phyloP scores from a whole-genome alignment of 2,113 vertebrate species.

The Heterochromis multidens region DNA sequence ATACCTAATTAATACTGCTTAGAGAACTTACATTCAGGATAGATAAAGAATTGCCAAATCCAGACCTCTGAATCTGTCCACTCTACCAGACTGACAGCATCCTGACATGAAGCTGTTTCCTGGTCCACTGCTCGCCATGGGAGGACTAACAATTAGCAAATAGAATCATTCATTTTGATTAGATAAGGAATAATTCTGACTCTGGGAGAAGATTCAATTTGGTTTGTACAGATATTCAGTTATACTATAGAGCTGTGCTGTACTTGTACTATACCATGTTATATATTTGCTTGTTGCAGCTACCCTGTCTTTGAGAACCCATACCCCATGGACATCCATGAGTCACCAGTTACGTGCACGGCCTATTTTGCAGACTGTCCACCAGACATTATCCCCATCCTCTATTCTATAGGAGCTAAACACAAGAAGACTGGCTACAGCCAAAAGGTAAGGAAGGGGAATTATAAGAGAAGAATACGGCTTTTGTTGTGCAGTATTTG shows the following conservation, averaged over 20 bases:
- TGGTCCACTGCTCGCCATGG: neutral
- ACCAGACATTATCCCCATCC: conserved; percentile 92
- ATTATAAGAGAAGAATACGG: neutral
- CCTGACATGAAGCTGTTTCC: neutral
- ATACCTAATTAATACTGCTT: neutral
- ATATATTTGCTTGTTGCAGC: conserved; percentile 65
- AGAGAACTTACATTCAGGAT: neutral
- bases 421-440: conserved; percentile 98
- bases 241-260: neutral
- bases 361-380: conserved; percentile 97
- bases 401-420: conserved; percentile 96
- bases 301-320: conserved; percentile 99
- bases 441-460: conserved; percentile 83
- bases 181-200: neutral
- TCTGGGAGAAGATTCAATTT: neutral
- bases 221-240: neutral
- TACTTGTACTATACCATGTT: neutral
- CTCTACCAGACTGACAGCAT: too few species aligned
- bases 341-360: conserved; percentile 97
- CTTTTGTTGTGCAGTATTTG: neutral
- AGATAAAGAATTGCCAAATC: neutral
- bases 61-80: neutral
- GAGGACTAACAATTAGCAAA: neutral
- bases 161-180: neutral
- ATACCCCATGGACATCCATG: conserved; percentile 97